These are phyloP conservation scores for Pandemis corylana DNA, from an alignment of 2,888 invertebrate species.

Conservation along the genomic window DNA sequence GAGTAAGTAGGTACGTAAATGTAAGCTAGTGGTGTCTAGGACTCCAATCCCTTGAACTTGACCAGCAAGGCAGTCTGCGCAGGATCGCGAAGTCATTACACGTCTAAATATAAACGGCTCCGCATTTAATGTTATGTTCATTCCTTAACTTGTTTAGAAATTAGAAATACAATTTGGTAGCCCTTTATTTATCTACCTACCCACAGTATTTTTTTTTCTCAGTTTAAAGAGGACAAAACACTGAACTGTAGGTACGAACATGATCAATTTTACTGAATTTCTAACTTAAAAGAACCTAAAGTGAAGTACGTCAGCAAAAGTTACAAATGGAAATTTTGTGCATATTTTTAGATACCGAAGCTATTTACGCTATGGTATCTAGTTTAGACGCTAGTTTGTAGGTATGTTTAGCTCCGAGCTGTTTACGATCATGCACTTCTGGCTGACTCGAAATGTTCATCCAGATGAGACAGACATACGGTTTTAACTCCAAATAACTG, in stretches of 20 bases:
- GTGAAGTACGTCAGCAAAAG: too few relatives aligned
- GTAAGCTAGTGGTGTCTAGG: slow-evolving; percentile 9
- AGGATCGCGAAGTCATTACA: slow-evolving; percentile 47
- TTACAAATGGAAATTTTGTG: too few relatives aligned
- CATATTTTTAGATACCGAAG: background rate
- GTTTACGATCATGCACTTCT: slow-evolving; percentile 32
- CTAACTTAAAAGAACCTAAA: too few relatives aligned
- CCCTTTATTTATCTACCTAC: too few relatives aligned
- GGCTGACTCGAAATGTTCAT: slow-evolving; percentile 24
- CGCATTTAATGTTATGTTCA: slow-evolving; percentile 2
- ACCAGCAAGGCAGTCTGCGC: slow-evolving; percentile 49
- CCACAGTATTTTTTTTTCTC: too few relatives aligned
- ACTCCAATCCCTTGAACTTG: slow-evolving; percentile 61
- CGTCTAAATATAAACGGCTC: slow-evolving; percentile 25
- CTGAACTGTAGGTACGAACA: too few relatives aligned
- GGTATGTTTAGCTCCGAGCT: slow-evolving; percentile 20
- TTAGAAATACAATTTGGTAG: too few relatives aligned
- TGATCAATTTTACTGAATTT: too few relatives aligned
- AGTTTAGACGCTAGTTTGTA: slow-evolving; percentile 2
- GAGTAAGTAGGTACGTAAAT: background rate
- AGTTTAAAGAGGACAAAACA: too few relatives aligned
- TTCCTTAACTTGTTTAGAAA: slow-evolving; percentile 7
- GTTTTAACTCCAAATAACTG: slow-evolving; percentile 12
- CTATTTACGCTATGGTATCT: background rate
- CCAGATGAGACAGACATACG: slow-evolving; percentile 22